These are phyloP conservation scores for Eufriesea mexicana DNA, from an alignment of 1,140 invertebrate genomes.

Conservation along the genomic window DNA sequence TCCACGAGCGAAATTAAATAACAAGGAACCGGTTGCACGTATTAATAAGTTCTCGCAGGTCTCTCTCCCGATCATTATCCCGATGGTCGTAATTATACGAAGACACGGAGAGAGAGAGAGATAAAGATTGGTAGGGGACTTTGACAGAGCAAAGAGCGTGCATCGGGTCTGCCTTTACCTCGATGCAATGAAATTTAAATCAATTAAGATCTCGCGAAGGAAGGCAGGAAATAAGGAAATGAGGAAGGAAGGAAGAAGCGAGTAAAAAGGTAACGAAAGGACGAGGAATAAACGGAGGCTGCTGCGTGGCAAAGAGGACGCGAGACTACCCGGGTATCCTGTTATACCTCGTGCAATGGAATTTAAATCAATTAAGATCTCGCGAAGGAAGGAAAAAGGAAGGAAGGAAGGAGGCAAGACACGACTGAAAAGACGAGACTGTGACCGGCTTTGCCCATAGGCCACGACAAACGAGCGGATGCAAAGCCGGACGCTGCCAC, in stretches of 20 bases:
- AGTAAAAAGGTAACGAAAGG: too few species aligned
- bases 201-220: slow-evolving; percentile 19
- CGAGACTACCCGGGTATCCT: too few species aligned
- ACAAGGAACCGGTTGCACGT: not conserved
- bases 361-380: slow-evolving; percentile 30
- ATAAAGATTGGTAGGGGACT: too few species aligned
- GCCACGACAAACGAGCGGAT: slow-evolving; percentile 34
- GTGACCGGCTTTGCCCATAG: not conserved
- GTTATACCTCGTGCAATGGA: not conserved
- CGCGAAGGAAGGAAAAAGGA: not conserved
- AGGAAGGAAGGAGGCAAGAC: not conserved
- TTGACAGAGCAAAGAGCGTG: too few species aligned
- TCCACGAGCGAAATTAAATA: slow-evolving; percentile 1
- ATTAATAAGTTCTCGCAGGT: not conserved
- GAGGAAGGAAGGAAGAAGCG: not conserved
- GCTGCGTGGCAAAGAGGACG: too few species aligned
- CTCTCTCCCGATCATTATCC: slow-evolving; percentile 15
- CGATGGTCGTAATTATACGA: slow-evolving; percentile 5
- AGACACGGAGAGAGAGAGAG: not conserved
- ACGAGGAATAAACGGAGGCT: too few species aligned
- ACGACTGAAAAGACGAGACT: not conserved
- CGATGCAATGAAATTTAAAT: slow-evolving; percentile 14
- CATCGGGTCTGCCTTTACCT: too few species aligned
- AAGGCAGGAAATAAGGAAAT: not conserved
- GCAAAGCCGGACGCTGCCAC: slow-evolving; percentile 1